Conservation (phyloP, 2,888 invertebrate genomes). For the Rhingia rostrata region DNA sequence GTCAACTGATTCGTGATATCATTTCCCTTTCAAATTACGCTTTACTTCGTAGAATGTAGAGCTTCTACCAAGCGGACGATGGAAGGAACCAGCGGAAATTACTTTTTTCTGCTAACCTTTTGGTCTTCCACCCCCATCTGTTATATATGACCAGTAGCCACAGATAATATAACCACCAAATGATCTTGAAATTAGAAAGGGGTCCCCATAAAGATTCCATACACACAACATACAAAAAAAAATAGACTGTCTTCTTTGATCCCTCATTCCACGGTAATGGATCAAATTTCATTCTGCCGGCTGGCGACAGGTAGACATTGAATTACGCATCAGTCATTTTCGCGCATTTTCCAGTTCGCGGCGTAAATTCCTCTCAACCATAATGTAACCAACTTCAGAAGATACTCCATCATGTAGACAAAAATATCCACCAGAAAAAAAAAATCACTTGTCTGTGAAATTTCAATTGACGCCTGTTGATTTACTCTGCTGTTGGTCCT, state of each 20-base stretch:
- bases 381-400: conserved; percentile 12
- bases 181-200: conserved; percentile 69
- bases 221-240: conserved; percentile 25
- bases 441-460: conserved; percentile 59
- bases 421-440: conserved; percentile 15
- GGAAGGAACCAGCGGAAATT: conserved; percentile 45
- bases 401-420: conserved; percentile 36
- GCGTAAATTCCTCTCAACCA: conserved; percentile 61
- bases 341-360: conserved; percentile 75
- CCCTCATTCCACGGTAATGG: conserved; percentile 54
- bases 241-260: conserved; percentile 39
- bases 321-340: conserved; percentile 75
- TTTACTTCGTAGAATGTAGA: background rate
- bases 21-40: conserved; percentile 36
- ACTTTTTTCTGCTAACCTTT: conserved; percentile 5
- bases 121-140: background rate
- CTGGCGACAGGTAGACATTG: conserved; percentile 54
- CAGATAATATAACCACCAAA: conserved; percentile 64
- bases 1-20: conserved; percentile 32
- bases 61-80: conserved; percentile 14
- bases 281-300: conserved; percentile 60
- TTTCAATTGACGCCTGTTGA: conserved; percentile 74
- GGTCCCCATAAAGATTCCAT: conserved; percentile 36
- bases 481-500: conserved; percentile 37
- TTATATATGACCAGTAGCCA: conserved; percentile 59